These are phyloP conservation scores for Eufriesea mexicana DNA, from an alignment of 1,140 invertebrate genomes.

Conservation along the genomic window DNA sequence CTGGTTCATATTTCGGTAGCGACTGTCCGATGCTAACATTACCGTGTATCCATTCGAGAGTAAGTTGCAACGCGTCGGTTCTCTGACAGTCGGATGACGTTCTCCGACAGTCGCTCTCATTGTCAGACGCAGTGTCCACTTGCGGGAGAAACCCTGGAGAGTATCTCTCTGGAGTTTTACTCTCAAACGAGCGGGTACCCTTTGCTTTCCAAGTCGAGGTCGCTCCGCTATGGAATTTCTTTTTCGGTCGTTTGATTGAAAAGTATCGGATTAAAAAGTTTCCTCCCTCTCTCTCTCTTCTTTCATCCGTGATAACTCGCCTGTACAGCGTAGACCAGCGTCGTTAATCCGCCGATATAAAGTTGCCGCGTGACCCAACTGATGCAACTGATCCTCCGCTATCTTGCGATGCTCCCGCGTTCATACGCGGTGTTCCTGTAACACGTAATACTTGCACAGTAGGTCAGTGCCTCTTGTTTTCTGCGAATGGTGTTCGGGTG, in stretches of 20 bases:
- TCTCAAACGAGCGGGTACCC: too few species aligned
- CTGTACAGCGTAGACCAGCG: background rate
- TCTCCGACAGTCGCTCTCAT: too few species aligned
- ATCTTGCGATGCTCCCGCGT: background rate
- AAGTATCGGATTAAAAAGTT: conserved; percentile 40
- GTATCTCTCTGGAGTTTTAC: too few species aligned
- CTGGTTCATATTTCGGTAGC: too few species aligned
- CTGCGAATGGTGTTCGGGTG: conserved; percentile 41
- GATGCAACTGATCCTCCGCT: conserved; percentile 32
- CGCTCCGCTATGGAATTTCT: background rate
- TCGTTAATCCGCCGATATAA: conserved; percentile 29
- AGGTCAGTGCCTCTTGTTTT: conserved; percentile 43
- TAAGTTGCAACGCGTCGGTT: too few species aligned
- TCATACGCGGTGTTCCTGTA: background rate
- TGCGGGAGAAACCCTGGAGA: too few species aligned
- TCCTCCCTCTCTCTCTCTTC: background rate
- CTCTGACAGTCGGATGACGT: too few species aligned
- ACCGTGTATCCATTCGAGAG: too few species aligned
- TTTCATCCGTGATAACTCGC: background rate
- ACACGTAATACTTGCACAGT: conserved; percentile 6
- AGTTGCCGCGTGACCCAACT: conserved; percentile 27
- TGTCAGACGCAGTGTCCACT: too few species aligned
- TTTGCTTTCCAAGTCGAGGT: background rate
- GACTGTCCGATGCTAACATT: too few species aligned
- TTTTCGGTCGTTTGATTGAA: conserved; percentile 20